Percentiles rank a stretch among this genome's conserved stretches.
phyloP scores from a whole-genome alignment of 2,888 invertebrate genomes.

The Meteorus colon region DNA sequence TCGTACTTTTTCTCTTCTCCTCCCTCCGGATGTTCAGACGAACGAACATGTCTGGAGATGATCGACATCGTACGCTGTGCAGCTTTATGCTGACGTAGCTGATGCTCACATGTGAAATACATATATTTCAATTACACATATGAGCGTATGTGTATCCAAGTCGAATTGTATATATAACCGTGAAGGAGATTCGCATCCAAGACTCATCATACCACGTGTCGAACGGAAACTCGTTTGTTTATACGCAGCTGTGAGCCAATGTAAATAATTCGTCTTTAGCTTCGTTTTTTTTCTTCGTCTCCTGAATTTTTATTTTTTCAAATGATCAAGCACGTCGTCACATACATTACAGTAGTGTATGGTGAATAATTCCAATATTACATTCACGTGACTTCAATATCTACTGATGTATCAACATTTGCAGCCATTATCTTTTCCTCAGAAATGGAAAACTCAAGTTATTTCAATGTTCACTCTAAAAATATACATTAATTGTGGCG shows the following conservation, averaged over 20 bases:
- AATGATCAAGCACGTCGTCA: constrained; percentile 23
- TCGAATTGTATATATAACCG: constrained; percentile 5
- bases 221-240: constrained; percentile 47
- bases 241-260: constrained; percentile 51
- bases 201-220: constrained; percentile 24
- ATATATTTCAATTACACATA: neutral
- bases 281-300: neutral
- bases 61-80: constrained; percentile 17
- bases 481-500: too few relatives aligned
- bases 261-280: constrained; percentile 26
- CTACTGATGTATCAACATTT: neutral
- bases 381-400: neutral
- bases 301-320: neutral
- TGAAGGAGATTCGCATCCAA: neutral
- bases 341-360: neutral
- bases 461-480: too few relatives aligned
- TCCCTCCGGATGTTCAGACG: constrained; percentile 24
- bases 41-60: constrained; percentile 25
- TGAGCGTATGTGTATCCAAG: constrained; percentile 7
- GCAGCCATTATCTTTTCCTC: too few relatives aligned
- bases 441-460: too few relatives aligned
- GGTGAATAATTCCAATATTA: neutral
- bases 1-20: constrained; percentile 3
- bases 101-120: neutral
- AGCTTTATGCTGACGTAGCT: neutral